Base-by-base conservation (phyloP, 1,140 invertebrate species). In the Leptinotarsa lineolata region DNA sequence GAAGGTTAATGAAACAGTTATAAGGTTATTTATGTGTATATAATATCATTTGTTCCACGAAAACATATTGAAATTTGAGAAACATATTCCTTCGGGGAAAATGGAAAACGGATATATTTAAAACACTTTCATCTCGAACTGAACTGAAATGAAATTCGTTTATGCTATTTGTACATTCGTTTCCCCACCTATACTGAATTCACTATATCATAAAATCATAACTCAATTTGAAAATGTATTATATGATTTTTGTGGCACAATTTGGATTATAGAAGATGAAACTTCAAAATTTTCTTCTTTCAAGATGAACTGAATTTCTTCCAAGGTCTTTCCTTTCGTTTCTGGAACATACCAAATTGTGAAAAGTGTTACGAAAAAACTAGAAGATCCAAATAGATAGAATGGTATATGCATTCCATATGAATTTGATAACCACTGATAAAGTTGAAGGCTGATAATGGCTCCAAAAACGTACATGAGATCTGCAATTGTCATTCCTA, bases 281-380 rank as follows among this genome's bases (percentile, higher is more conserved):
- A 8, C 15, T 54, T 15, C 16, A n/a, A 54, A n/a, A 16, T 63
- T 24, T 11, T 75, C 72, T 20, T 70, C 74, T 70, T 74, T 78
- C 11, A 78, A 64, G 63, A 78, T 78, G 54, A 87, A 80, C 90
- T 90, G 18, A 74, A 94, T 92, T 81, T 94, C 88, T 68, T 94
- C 91, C 15, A 94, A 83, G 11, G 87, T 88, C 78, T 91, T 92
- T 0, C 92, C 92, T 84, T 93, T 94, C 0, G 93, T 95, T 84
- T 95, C 93, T 0, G 92, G 91, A 8, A 94, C 87, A 46, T 91
- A 81, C 58, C 90, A 83, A 16, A 86, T 86, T 11, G 91, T 86
- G 76, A 93, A 91, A 2, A 90, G 65, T 8, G 86, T 82, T 2
- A 90, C 90, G 24, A 90, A 39, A 12, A 86, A 82, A 64, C 90